phyloP scores from a whole-genome alignment of 2,888 invertebrate genomes.

The Proisotoma minuta region DNA sequence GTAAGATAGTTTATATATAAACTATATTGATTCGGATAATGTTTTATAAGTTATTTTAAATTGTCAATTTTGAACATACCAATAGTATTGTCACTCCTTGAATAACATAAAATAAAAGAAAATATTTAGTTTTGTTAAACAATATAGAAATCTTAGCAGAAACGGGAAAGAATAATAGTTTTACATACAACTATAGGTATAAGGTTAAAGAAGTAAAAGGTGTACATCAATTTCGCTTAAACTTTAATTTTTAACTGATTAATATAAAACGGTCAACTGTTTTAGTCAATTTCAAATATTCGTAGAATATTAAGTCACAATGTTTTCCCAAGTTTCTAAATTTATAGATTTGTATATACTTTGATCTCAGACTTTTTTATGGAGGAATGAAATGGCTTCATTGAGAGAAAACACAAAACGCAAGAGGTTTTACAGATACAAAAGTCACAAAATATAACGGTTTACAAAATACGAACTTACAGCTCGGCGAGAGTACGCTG shows the following conservation, averaged over 20 bases:
- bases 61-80: too few relatives aligned
- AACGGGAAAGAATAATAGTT: too few relatives aligned
- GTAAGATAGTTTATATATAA: background rate
- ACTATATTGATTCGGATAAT: too few relatives aligned
- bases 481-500: background rate
- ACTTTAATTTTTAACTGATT: too few relatives aligned
- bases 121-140: background rate
- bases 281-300: background rate
- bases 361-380: background rate
- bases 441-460: background rate
- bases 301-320: background rate
- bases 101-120: background rate
- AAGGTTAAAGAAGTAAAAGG: too few relatives aligned
- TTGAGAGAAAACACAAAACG: background rate
- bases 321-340: conserved; percentile 13
- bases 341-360: background rate
- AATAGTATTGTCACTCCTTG: conserved; percentile 55
- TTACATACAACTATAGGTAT: too few relatives aligned
- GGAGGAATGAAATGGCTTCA: conserved; percentile 7
- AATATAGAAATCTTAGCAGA: too few relatives aligned
- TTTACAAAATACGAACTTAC: background rate
- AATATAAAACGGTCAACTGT: conserved; percentile 28
- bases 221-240: too few relatives aligned
- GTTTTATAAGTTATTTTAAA: too few relatives aligned
- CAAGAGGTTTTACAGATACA: too few relatives aligned